Evolutionary conservation across 2,797 vertebrate species (phyloP).

Genomic region (Meda fulgida): DNA sequence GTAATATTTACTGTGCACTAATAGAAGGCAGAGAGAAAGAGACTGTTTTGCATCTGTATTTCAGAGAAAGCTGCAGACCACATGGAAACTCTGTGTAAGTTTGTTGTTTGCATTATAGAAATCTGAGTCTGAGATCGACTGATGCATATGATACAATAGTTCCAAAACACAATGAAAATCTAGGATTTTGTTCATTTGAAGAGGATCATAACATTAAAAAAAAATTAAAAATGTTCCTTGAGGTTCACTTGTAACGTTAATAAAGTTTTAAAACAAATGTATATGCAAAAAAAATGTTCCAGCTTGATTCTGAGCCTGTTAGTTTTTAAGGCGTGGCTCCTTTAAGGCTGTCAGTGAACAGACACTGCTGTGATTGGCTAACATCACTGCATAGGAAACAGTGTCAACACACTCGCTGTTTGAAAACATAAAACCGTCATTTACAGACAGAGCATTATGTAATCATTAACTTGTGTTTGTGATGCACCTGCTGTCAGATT

Average conservation of each 20-base stretch:
- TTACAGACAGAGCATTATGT: not conserved
- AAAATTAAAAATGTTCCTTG: not conserved
- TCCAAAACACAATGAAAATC: not conserved
- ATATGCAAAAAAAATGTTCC: too few species aligned
- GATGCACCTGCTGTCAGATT: not conserved
- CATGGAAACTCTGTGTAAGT: constrained; percentile 67
- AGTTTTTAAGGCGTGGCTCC: not conserved
- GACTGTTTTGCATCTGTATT: constrained; percentile 76
- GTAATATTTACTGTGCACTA: constrained; percentile 86
- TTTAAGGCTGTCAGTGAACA: not conserved
- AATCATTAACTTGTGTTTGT: not conserved
- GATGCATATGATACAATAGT: not conserved
- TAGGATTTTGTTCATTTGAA: not conserved
- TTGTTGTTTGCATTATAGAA: constrained; percentile 33
- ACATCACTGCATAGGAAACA: not conserved
- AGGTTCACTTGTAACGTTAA: not conserved
- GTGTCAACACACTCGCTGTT: not conserved
- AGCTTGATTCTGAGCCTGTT: not conserved
- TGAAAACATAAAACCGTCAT: not conserved
- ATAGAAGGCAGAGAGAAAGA: constrained; percentile 74
- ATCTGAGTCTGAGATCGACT: not conserved
- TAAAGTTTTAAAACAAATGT: not conserved
- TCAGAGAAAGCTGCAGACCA: constrained; percentile 76
- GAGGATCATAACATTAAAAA: not conserved
- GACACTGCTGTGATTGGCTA: not conserved